These are phyloP conservation scores for Pangasianodon gigas DNA, from an alignment of 2,113 vertebrate genomes.

Conservation along the genomic window DNA sequence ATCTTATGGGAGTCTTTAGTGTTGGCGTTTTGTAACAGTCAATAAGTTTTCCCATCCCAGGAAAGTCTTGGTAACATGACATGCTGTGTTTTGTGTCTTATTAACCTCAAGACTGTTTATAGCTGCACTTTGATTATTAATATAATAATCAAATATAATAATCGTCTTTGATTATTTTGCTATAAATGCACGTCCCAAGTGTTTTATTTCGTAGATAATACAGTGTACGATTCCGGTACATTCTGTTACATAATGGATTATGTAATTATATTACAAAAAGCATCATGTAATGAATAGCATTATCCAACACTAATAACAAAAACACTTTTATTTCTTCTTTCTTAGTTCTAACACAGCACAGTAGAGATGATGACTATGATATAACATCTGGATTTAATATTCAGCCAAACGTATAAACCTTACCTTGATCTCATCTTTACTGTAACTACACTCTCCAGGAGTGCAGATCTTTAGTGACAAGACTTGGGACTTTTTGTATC, in stretches of 20 bases:
- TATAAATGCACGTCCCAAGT: too few species aligned
- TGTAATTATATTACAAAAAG: background rate
- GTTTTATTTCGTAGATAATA: too few species aligned
- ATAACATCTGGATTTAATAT: background rate
- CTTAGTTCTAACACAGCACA: background rate
- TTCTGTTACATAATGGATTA: background rate
- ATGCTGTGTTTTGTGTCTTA: too few species aligned
- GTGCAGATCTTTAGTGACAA: background rate
- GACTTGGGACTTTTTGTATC: background rate
- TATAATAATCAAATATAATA: too few species aligned
- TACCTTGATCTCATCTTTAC: background rate
- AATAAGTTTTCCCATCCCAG: too few species aligned
- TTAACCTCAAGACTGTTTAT: too few species aligned
- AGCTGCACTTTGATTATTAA: too few species aligned
- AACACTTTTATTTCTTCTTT: background rate
- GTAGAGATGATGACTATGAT: background rate
- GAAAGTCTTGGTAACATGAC: too few species aligned
- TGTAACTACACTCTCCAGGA: background rate
- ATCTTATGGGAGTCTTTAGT: too few species aligned
- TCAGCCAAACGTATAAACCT: background rate
- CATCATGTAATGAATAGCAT: background rate
- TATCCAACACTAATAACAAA: background rate
- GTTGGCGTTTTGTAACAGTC: too few species aligned
- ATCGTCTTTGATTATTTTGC: too few species aligned
- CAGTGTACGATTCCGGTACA: background rate